Evolutionary conservation across 1,140 invertebrate species (phyloP).

Genomic region (Periplaneta americana): DNA sequence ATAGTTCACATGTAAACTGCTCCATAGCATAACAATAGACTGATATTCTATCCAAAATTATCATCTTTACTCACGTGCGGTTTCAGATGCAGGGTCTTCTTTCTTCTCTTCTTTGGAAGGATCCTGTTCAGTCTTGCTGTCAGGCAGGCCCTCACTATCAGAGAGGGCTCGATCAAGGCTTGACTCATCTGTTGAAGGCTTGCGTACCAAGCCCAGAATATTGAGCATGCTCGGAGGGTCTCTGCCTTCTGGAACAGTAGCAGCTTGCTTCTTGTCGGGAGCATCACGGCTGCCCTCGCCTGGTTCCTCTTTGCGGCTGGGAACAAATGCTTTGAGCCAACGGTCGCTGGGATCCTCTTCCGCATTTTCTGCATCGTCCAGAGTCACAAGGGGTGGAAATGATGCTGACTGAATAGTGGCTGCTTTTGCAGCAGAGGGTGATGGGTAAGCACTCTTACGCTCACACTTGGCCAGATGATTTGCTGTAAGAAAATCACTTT

Average conservation of each 20-base stretch:
- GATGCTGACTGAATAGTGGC: constrained; percentile 40
- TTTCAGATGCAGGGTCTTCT: not conserved
- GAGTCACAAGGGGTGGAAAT: constrained; percentile 20
- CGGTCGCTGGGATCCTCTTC: constrained; percentile 14
- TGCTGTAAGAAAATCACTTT: constrained; percentile 40
- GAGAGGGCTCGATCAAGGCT: constrained; percentile 12
- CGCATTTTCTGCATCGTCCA: constrained; percentile 18
- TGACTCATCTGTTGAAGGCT: constrained; percentile 24
- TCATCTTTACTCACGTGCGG: not conserved
- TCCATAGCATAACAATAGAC: too few species aligned
- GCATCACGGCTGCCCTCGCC: not conserved
- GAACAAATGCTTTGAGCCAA: constrained; percentile 16
- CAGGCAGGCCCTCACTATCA: constrained; percentile 8
- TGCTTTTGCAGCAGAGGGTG: constrained; percentile 46
- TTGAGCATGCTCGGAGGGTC: constrained; percentile 45
- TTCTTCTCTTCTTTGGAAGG: constrained; percentile 15
- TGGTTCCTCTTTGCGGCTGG: constrained; percentile 10
- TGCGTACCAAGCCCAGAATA: constrained; percentile 44
- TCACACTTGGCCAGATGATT: constrained; percentile 56
- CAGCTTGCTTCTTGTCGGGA: constrained; percentile 1
- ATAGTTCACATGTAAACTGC: too few species aligned
- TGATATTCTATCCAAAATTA: too few species aligned
- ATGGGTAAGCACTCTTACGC: constrained; percentile 54
- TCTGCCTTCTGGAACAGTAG: not conserved
- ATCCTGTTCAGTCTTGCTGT: constrained; percentile 16